phyloP scores from a whole-genome alignment of 30 jellyfish, hydroid and myxozoan genomes.

The Catostylus mosaicus region DNA sequence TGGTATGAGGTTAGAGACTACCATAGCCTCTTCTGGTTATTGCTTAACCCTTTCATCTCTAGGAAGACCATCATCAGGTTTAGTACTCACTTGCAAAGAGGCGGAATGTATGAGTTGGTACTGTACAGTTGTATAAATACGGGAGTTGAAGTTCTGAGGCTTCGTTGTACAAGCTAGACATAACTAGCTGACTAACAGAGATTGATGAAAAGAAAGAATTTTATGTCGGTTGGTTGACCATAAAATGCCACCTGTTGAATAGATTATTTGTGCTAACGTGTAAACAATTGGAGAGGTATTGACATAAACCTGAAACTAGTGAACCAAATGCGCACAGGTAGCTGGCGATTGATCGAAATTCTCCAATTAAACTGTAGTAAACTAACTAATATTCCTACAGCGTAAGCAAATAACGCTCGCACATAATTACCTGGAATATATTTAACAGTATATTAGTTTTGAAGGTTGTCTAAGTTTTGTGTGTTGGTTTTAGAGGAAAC shows the following conservation, averaged over 20 bases:
- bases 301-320: conserved; percentile 23
- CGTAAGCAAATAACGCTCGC: background rate
- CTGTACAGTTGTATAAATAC: no score
- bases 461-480: no score
- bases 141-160: no score
- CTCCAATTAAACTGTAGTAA: background rate
- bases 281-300: conserved; percentile 16
- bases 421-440: background rate
- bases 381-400: background rate
- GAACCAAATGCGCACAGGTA: conserved; percentile 45
- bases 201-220: background rate
- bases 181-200: background rate
- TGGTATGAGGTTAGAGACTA: no score
- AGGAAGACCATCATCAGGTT: no score
- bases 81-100: no score
- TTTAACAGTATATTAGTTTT: no score
- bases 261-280: conserved; percentile 73
- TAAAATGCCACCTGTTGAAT: conserved; percentile 46
- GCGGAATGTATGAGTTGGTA: no score
- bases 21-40: no score
- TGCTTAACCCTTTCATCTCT: no score
- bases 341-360: conserved; percentile 1
- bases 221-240: conserved; percentile 28
- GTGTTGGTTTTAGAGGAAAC: no score
- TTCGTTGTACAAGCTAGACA: background rate